Evolutionary conservation across 2,113 vertebrate species (phyloP).

Genomic region (Periophthalmodon schlosseri): DNA sequence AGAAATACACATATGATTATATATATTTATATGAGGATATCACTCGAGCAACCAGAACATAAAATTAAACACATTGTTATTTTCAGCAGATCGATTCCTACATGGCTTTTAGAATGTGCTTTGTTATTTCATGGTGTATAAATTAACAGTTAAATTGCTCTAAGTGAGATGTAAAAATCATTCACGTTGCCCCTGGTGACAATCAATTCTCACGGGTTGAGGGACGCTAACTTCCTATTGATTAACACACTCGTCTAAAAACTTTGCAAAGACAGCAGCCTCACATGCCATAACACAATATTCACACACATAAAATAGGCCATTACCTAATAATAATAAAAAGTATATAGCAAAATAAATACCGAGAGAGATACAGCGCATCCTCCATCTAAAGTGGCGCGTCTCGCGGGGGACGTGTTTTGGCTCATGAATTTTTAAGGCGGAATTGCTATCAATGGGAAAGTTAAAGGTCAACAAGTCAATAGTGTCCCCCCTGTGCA

Average conservation of each 20-base stretch:
- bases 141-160: slow-evolving; percentile 37
- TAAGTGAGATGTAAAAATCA: slow-evolving; percentile 40
- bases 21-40: background rate
- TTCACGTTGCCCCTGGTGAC: slow-evolving; percentile 29
- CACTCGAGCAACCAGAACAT: background rate
- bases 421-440: slow-evolving; percentile 11
- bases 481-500: slow-evolving; percentile 3
- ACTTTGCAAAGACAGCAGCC: background rate
- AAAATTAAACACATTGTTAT: slow-evolving; percentile 1
- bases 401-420: slow-evolving; percentile 4
- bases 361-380: background rate
- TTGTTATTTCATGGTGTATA: slow-evolving; percentile 17
- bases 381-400: background rate
- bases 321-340: background rate
- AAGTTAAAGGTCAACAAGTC: slow-evolving; percentile 13
- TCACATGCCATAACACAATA: slow-evolving; percentile 12
- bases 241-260: slow-evolving; percentile 5
- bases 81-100: slow-evolving; percentile 2
- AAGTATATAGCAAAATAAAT: background rate
- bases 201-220: slow-evolving; percentile 13
- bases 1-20: slow-evolving; percentile 5
- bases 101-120: background rate
- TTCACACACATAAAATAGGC: background rate
- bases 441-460: slow-evolving; percentile 7
- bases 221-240: background rate